Conservation (phyloP, 2,113 vertebrate species). For the Lepidothrix coronata region DNA sequence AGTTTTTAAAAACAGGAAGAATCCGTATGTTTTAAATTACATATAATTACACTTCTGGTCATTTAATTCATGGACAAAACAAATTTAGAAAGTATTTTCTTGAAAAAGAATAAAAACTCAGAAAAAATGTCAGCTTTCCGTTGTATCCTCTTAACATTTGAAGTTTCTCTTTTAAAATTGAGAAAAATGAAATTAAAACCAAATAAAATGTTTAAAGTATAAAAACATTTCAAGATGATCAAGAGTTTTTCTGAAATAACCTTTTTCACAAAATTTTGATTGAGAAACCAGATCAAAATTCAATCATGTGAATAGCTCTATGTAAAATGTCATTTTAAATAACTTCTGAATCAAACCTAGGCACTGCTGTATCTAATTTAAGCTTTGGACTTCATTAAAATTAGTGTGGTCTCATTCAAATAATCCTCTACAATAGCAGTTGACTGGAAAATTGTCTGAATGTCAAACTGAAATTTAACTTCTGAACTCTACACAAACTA, state of each 20-base stretch:
- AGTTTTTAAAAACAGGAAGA: neutral
- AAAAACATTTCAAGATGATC: neutral
- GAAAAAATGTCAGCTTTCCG: neutral
- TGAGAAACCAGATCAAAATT: neutral
- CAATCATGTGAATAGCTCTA: neutral
- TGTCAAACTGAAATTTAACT: neutral
- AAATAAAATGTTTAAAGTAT: neutral
- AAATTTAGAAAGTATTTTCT: neutral
- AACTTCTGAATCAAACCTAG: neutral
- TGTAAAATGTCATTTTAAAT: neutral
- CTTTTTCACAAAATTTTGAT: neutral
- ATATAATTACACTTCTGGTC: neutral
- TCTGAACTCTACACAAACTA: neutral
- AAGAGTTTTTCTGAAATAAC: neutral
- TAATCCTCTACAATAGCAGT: neutral
- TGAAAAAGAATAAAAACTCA: neutral
- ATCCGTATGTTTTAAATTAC: neutral
- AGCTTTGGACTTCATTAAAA: conserved; percentile 16
- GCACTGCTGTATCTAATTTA: neutral
- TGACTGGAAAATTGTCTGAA: conserved; percentile 20
- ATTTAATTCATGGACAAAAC: fast-evolving
- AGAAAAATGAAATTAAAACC: neutral
- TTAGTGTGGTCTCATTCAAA: neutral
- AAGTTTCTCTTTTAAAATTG: neutral
- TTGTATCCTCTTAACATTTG: neutral